These are phyloP conservation scores for Macrophya alboannulata DNA, from an alignment of 2,888 invertebrate species.

Conservation along the genomic window DNA sequence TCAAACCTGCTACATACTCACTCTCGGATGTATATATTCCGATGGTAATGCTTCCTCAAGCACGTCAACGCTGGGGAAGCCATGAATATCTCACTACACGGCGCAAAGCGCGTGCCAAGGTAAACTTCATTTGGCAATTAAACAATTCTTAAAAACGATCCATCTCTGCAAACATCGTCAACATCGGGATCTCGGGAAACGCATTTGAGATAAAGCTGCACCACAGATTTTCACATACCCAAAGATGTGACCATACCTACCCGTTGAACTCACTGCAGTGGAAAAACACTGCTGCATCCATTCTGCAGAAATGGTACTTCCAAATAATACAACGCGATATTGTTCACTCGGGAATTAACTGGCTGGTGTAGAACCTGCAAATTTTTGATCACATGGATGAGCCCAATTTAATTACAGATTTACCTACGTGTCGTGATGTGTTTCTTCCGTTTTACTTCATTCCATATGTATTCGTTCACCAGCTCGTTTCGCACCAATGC, in stretches of 20 bases:
- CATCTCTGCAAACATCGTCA: not conserved
- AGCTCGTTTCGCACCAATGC: not conserved
- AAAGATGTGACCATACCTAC: not conserved
- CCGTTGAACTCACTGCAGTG: constrained; percentile 4
- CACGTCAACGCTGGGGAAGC: constrained; percentile 9
- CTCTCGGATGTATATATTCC: constrained; percentile 35
- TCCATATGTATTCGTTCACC: not conserved
- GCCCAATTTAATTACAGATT: not conserved
- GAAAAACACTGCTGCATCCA: not conserved
- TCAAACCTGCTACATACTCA: constrained; percentile 31
- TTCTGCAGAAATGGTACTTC: not conserved
- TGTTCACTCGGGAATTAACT: not conserved
- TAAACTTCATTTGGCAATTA: constrained; percentile 15
- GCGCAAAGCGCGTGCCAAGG: constrained; percentile 5
- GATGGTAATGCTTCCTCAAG: constrained; percentile 25
- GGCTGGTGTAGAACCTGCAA: not conserved
- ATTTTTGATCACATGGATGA: constrained; percentile 28
- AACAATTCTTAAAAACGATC: not conserved
- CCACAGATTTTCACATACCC: not conserved
- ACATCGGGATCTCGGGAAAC: not conserved
- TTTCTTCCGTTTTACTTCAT: not conserved
- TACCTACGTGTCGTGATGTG: not conserved
- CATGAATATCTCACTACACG: constrained; percentile 38
- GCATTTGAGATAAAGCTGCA: not conserved
- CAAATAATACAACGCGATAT: constrained; percentile 1